Conservation (phyloP, 2,113 vertebrate species). For the Cranoglanis bouderius region DNA sequence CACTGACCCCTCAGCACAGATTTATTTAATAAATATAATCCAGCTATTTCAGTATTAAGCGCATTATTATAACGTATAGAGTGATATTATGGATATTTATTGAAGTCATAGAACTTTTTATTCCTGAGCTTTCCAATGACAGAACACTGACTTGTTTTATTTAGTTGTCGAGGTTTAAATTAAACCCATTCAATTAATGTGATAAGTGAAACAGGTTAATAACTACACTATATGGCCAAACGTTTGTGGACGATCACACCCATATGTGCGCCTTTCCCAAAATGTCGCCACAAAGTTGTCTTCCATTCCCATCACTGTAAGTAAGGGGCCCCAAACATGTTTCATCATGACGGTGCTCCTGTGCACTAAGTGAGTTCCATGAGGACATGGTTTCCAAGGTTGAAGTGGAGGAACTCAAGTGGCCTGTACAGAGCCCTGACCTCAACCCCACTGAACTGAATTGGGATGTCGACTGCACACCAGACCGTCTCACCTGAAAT, state of each 20-base stretch:
- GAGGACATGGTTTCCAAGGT: no score
- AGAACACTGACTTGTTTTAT: background rate
- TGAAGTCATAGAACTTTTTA: background rate
- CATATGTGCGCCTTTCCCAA: background rate
- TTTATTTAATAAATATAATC: background rate
- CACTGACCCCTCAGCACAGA: background rate
- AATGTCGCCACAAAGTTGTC: background rate
- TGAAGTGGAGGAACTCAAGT: no score
- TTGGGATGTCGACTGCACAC: no score
- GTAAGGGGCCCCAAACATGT: background rate
- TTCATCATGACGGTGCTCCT: background rate
- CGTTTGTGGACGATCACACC: background rate
- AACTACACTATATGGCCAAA: background rate
- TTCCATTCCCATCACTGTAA: background rate
- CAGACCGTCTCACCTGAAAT: background rate
- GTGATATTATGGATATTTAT: constrained; percentile 9
- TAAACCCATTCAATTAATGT: background rate
- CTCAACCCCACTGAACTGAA: background rate
- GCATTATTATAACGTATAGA: background rate
- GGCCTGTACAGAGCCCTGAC: background rate
- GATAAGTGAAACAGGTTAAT: no score
- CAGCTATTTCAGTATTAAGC: background rate
- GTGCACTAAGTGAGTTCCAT: no score
- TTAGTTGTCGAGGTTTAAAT: background rate
- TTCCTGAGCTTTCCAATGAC: background rate